phyloP scores from a whole-genome alignment of 2,797 vertebrate genomes.

The Chaetophractus vellerosus region DNA sequence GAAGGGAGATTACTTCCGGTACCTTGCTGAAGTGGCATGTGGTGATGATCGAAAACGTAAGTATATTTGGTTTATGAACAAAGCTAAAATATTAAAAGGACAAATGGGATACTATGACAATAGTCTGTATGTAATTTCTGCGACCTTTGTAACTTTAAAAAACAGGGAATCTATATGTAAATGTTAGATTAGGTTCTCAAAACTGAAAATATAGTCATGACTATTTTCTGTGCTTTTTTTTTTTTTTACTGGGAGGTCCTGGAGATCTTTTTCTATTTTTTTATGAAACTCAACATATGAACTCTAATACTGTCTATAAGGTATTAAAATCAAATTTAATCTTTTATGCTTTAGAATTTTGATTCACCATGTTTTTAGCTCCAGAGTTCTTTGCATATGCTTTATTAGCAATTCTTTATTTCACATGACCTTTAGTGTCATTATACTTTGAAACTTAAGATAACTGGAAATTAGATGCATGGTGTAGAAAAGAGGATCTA shows the following conservation, averaged over 20 bases:
- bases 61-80: conserved; percentile 66
- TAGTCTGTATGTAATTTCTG: not conserved
- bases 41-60: conserved; percentile 93
- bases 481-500: not conserved
- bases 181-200: not conserved
- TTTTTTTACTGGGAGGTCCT: too few relatives aligned
- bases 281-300: not conserved
- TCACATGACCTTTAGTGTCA: not conserved
- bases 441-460: not conserved
- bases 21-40: conserved; percentile 97
- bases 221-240: not conserved
- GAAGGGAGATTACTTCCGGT: conserved; percentile 99
- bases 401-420: not conserved
- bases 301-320: not conserved
- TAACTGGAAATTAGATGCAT: not conserved
- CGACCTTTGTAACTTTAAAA: conserved; percentile 18
- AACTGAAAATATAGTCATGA: conserved; percentile 16
- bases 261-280: too few relatives aligned
- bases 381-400: not conserved
- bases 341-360: conserved; percentile 17
- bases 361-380: not conserved
- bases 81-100: not conserved
- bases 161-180: not conserved
- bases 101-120: rapidly evolving
- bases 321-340: not conserved